phyloP scores from a whole-genome alignment of 2,888 invertebrate genomes.

The Lymantria dispar region DNA sequence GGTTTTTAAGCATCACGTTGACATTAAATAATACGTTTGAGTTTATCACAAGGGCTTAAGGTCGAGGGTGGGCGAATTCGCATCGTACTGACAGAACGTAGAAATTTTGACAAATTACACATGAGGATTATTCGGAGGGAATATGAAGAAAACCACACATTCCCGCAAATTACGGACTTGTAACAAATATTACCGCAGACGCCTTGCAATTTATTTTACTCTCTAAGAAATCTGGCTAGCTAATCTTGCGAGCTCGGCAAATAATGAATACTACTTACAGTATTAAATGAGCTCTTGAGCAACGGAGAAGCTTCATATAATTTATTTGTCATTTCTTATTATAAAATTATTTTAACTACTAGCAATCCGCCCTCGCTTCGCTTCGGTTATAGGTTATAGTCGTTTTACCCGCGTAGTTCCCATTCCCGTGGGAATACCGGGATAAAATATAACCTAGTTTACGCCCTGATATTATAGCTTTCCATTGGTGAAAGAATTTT shows the following conservation, averaged over 20 bases:
- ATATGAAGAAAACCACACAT: conserved; percentile 67
- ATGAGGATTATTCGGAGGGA: conserved; percentile 59
- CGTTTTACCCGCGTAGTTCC: no score
- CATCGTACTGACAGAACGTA: conserved; percentile 45
- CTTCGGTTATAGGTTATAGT: no score
- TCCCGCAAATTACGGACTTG: conserved; percentile 63
- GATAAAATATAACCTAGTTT: no score
- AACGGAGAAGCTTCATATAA: no score
- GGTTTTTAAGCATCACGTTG: conserved; percentile 29
- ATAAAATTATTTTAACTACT: no score
- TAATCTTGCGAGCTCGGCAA: conserved; percentile 39
- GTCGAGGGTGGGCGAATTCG: conserved; percentile 28
- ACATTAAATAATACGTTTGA: conserved; percentile 50
- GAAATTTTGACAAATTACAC: conserved; percentile 70
- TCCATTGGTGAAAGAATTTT: no score
- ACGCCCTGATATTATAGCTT: no score
- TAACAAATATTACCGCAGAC: conserved; percentile 59
- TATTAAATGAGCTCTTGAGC: background rate
- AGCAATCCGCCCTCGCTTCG: no score
- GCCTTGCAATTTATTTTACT: conserved; percentile 56
- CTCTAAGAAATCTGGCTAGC: conserved; percentile 44
- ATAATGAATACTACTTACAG: conserved; percentile 26
- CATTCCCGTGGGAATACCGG: no score
- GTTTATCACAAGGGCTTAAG: conserved; percentile 54
- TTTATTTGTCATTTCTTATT: no score